Evolutionary conservation across 2,797 vertebrate genomes (phyloP).

Genomic region (Pteropus rufus): DNA sequence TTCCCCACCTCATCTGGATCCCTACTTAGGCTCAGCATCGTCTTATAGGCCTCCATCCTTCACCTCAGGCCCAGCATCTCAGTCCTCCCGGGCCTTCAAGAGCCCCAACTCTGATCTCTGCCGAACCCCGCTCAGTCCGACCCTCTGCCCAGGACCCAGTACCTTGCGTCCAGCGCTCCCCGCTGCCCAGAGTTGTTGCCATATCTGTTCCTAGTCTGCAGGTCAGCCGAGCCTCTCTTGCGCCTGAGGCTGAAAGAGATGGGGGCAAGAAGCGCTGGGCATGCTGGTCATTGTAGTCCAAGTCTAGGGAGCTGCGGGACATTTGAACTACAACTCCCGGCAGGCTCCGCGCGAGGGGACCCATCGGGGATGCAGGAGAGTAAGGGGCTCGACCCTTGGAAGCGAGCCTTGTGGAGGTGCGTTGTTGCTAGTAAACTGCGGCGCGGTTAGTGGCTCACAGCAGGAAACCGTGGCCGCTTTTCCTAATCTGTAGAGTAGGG

Average conservation of each 20-base stretch:
- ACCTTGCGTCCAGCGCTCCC: conserved; percentile 76
- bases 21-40: conserved; percentile 37
- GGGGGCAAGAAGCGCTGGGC: conserved; percentile 13
- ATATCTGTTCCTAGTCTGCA: conserved; percentile 52
- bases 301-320: accelerated
- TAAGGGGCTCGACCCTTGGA: too few relatives aligned
- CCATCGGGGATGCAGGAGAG: accelerated
- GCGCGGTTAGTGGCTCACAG: background rate
- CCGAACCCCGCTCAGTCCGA: background rate
- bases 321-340: conserved; percentile 63
- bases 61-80: background rate
- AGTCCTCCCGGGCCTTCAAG: background rate
- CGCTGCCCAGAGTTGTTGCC: conserved; percentile 73
- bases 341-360: background rate
- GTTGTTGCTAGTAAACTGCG: too few relatives aligned
- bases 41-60: conserved; percentile 53
- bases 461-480: background rate
- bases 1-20: background rate
- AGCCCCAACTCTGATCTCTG: background rate
- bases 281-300: conserved; percentile 67
- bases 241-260: conserved; percentile 38
- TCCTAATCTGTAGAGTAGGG: background rate
- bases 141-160: conserved; percentile 4
- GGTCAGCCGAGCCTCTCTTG: background rate
- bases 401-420: background rate